Conservation (phyloP, 2,797 vertebrate species). For the Lepidocolaptes lacrymiger region DNA sequence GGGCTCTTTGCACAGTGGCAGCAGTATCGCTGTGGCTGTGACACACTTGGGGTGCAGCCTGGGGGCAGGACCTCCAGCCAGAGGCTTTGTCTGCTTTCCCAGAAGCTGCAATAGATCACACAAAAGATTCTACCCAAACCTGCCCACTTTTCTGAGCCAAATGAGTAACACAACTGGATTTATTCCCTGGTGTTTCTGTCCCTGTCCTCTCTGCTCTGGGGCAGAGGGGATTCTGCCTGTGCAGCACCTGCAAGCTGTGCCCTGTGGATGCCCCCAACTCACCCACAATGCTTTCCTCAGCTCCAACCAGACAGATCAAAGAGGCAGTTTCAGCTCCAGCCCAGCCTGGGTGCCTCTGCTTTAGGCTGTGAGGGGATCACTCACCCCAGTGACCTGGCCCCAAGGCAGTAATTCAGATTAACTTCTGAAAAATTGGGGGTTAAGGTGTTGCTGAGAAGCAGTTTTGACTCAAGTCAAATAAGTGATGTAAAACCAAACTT, state of each 20-base stretch:
- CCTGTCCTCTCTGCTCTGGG: not conserved
- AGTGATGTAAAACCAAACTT: not conserved
- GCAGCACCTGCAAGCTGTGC: not conserved
- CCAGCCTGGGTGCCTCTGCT: not conserved
- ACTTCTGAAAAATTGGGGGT: not conserved
- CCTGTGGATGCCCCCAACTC: not conserved
- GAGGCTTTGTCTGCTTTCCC: not conserved
- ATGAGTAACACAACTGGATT: not conserved
- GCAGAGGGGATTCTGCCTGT: not conserved
- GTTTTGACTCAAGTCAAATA: not conserved
- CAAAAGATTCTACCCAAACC: not conserved
- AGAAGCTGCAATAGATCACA: not conserved
- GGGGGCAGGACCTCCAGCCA: not conserved
- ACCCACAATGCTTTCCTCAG: accelerated
- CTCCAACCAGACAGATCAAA: not conserved
- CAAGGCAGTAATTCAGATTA: not conserved
- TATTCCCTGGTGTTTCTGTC: not conserved
- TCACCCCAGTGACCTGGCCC: not conserved
- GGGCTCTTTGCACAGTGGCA: not conserved
- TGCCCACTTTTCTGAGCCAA: not conserved
- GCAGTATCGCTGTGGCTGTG: not conserved
- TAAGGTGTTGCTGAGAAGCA: not conserved
- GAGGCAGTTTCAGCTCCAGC: not conserved
- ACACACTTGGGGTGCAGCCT: not conserved
- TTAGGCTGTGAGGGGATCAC: not conserved